phyloP scores from a whole-genome alignment of 2,888 invertebrate species.

The Hipparchia sbordonii region DNA sequence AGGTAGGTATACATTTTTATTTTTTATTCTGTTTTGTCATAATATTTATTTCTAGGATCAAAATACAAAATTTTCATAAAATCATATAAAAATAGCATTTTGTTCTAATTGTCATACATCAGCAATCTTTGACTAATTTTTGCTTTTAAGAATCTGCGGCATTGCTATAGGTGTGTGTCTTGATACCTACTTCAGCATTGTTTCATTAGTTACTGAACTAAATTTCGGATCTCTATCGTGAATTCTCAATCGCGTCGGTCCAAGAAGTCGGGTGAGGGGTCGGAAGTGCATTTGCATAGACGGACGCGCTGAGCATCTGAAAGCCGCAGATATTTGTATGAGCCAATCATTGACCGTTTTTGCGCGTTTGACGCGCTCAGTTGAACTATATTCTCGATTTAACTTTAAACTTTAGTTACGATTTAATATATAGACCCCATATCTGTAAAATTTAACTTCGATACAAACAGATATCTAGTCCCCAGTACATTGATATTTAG shows the following conservation, averaged over 20 bases:
- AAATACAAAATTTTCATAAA: too few relatives aligned
- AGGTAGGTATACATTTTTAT: too few relatives aligned
- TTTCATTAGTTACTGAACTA: background rate
- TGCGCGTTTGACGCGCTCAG: conserved; percentile 31
- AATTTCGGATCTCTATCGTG: conserved; percentile 3
- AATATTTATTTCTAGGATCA: too few relatives aligned
- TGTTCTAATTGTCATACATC: too few relatives aligned
- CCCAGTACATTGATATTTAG: too few relatives aligned
- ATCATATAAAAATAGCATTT: too few relatives aligned
- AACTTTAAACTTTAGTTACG: background rate
- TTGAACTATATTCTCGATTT: conserved; percentile 22
- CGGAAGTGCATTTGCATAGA: conserved; percentile 66
- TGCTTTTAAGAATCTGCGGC: too few relatives aligned
- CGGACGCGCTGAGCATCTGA: conserved; percentile 67
- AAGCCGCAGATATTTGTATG: conserved; percentile 63
- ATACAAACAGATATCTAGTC: background rate
- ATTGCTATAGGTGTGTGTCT: too few relatives aligned
- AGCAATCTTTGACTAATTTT: too few relatives aligned
- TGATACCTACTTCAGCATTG: too few relatives aligned
- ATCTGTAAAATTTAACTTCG: background rate
- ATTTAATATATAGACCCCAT: background rate
- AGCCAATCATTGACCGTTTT: conserved; percentile 52
- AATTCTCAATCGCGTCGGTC: conserved; percentile 12
- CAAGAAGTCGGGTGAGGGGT: conserved; percentile 48
- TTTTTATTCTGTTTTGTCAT: too few relatives aligned